A percentile compares a stretch with the other conserved stretches of the same genome.
Evolutionary conservation across 2,888 invertebrate species (phyloP).

Genomic region (Drosophila cyrtoloma): DNA sequence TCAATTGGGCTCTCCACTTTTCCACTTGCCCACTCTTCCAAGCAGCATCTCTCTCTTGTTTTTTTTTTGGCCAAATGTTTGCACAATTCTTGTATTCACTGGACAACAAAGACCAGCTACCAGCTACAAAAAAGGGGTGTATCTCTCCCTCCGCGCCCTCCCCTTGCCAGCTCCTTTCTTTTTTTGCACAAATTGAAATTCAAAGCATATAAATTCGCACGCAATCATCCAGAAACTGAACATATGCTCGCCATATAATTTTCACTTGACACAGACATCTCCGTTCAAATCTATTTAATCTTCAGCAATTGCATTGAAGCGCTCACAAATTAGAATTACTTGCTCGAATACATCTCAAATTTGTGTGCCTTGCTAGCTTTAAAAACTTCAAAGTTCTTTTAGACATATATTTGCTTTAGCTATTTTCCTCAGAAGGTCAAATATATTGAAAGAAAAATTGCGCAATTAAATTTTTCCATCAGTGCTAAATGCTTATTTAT

Average conservation of each 20-base stretch:
- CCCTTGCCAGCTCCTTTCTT: background rate
- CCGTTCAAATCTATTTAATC: constrained; percentile 10
- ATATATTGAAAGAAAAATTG: background rate
- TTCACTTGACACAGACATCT: constrained; percentile 28
- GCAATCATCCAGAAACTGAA: constrained; percentile 75
- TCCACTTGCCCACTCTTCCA: constrained; percentile 27
- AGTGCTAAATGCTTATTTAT: background rate
- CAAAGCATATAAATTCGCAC: constrained; percentile 70
- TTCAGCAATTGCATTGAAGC: background rate
- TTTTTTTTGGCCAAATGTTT: constrained; percentile 68
- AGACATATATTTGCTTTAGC: background rate
- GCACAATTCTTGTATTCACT: constrained; percentile 58
- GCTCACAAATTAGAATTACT: constrained; percentile 9
- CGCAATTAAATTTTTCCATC: background rate
- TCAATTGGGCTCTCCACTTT: constrained; percentile 65
- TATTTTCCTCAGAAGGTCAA: background rate
- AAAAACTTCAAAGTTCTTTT: background rate
- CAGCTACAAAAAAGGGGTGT: constrained; percentile 51
- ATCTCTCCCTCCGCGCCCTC: background rate
- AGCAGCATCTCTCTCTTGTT: constrained; percentile 32
- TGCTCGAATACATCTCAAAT: constrained; percentile 3
- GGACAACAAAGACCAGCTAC: constrained; percentile 33
- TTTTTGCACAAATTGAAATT: constrained; percentile 65
- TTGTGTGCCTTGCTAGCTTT: background rate
- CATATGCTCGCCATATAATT: constrained; percentile 72